Percentiles rank a stretch among this genome's conserved stretches.
Conservation (phyloP, 2,113 vertebrate genomes). For the Struthidea cinerea region DNA sequence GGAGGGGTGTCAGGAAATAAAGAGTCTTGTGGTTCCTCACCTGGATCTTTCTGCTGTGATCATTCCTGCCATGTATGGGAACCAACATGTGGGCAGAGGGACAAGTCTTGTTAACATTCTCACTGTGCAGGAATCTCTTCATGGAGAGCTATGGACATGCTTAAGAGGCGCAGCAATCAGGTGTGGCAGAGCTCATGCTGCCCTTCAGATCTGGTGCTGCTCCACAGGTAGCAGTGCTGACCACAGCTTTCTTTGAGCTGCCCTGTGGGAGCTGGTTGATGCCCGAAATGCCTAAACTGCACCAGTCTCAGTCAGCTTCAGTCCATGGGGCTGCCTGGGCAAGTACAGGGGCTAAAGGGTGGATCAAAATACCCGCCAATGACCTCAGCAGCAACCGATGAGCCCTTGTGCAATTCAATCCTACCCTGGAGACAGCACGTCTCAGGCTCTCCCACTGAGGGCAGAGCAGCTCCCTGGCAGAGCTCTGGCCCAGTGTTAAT, state of each 20-base stretch:
- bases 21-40: neutral
- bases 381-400: neutral
- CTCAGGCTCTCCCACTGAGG: neutral
- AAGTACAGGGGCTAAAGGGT: neutral
- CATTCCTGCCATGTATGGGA: neutral
- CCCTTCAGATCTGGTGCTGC: neutral
- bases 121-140: neutral
- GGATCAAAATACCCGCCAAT: neutral
- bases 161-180: neutral
- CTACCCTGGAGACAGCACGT: neutral
- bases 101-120: neutral
- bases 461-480: neutral
- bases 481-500: neutral
- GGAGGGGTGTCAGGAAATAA: neutral
- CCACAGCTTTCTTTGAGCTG: neutral
- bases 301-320: neutral
- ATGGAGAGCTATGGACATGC: neutral
- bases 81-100: accelerated
- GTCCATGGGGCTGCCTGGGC: neutral
- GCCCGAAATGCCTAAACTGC: neutral
- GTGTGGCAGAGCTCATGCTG: neutral
- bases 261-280: neutral
- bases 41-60: neutral
- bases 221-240: neutral
- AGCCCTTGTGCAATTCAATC: neutral